Conservation (phyloP, 2,113 vertebrate species). For the Carlito syrichta region DNA sequence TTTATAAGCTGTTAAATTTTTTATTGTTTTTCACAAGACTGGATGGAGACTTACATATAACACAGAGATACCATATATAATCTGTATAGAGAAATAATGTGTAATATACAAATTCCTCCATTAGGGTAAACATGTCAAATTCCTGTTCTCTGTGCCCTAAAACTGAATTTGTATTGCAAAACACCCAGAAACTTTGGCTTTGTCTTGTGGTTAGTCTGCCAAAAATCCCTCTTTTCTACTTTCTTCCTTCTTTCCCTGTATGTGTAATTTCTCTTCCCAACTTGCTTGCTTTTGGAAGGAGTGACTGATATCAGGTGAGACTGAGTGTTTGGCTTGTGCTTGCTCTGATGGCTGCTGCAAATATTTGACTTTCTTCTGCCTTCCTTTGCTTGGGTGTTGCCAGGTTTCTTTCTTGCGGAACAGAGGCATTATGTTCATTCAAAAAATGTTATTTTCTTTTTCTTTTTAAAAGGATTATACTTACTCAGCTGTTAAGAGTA, state of each 20-base stretch:
- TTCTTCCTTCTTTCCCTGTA: neutral
- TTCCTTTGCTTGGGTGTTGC: neutral
- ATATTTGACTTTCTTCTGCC: neutral
- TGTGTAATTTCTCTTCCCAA: neutral
- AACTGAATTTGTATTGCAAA: neutral
- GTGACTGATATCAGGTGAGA: neutral
- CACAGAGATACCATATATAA: neutral
- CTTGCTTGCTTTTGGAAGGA: neutral
- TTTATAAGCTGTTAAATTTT: neutral
- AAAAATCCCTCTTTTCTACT: neutral
- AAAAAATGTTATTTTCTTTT: neutral
- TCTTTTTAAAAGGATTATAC: constrained; percentile 87
- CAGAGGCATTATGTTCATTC: neutral
- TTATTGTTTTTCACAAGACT: neutral
- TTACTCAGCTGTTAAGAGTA: constrained; percentile 86
- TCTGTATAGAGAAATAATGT: neutral
- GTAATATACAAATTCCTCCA: neutral
- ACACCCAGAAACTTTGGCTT: neutral
- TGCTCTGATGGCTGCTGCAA: neutral
- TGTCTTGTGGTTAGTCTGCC: neutral
- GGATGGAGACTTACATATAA: neutral
- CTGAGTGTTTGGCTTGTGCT: neutral
- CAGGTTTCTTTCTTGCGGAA: neutral
- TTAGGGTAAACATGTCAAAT: neutral
- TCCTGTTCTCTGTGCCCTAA: neutral